Conservation (phyloP, 92 coral and sea anemone genomes). For the Parazoanthus swiftii region DNA sequence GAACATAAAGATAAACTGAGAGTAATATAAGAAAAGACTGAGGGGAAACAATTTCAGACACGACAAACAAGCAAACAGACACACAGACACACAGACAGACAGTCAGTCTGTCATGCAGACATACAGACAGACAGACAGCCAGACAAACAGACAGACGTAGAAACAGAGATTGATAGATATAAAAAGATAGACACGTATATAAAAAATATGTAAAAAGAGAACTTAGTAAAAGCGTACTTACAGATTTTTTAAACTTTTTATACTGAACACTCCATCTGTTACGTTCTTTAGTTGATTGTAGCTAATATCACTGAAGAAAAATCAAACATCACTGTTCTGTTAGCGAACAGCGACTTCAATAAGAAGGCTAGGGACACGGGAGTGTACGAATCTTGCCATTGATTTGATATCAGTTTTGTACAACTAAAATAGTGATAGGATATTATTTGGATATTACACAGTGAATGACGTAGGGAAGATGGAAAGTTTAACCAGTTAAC, state of each 20-base stretch:
- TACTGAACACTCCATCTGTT: conserved; percentile 56
- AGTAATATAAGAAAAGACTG: neutral
- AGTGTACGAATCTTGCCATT: neutral
- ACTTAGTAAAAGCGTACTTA: conserved; percentile 32
- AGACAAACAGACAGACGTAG: neutral
- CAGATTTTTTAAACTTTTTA: conserved; percentile 48
- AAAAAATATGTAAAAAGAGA: neutral
- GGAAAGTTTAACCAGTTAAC: too few relatives aligned
- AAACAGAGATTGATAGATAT: neutral
- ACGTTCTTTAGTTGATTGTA: conserved; percentile 54
- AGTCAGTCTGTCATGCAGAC: neutral
- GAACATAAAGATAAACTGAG: too few relatives aligned
- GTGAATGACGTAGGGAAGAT: too few relatives aligned
- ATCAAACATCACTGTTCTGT: neutral
- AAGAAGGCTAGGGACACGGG: neutral
- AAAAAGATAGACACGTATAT: neutral
- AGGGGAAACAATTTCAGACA: neutral
- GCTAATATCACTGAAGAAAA: conserved; percentile 52
- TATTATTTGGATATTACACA: too few relatives aligned
- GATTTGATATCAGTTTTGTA: too few relatives aligned
- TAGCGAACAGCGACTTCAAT: neutral
- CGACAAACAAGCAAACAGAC: too few relatives aligned
- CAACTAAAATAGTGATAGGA: too few relatives aligned
- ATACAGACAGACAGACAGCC: neutral
- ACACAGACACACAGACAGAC: neutral